These are phyloP conservation scores for Linurgus olivaceus DNA, from an alignment of 2,797 vertebrate species.

Conservation along the genomic window DNA sequence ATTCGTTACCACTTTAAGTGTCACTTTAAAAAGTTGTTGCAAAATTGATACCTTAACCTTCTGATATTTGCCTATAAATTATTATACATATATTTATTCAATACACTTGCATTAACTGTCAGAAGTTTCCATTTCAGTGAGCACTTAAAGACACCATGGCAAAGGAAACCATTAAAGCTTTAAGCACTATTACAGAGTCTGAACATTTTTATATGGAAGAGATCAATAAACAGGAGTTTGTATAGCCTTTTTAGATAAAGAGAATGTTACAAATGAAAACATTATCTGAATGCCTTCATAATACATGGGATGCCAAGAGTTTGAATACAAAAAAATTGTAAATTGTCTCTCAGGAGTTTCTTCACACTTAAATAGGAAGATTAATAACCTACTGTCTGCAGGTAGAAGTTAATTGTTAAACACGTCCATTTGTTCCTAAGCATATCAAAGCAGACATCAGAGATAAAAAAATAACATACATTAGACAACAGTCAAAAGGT, in stretches of 20 bases:
- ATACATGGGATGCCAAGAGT: background rate
- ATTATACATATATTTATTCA: background rate
- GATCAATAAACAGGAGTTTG: background rate
- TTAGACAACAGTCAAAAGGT: background rate
- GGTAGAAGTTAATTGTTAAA: background rate
- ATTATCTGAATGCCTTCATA: background rate
- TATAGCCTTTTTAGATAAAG: background rate
- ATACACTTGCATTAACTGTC: background rate
- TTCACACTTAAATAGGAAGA: background rate
- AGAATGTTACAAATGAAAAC: background rate
- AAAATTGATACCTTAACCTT: background rate
- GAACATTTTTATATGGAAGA: background rate
- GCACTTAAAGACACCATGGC: background rate
- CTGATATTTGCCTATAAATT: background rate
- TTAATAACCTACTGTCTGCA: background rate
- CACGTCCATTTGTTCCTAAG: background rate
- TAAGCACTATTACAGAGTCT: background rate
- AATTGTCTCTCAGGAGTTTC: background rate
- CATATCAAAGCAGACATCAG: background rate
- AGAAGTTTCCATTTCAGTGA: background rate
- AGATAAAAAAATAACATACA: background rate
- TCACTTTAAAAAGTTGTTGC: background rate
- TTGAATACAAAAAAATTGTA: background rate
- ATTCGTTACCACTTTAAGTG: background rate
- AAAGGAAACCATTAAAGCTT: background rate